Percentiles rank a stretch among this genome's conserved stretches.
These are phyloP conservation scores for Nephrotoma guestfalica DNA, from an alignment of 2,888 invertebrate species.

Conservation along the genomic window DNA sequence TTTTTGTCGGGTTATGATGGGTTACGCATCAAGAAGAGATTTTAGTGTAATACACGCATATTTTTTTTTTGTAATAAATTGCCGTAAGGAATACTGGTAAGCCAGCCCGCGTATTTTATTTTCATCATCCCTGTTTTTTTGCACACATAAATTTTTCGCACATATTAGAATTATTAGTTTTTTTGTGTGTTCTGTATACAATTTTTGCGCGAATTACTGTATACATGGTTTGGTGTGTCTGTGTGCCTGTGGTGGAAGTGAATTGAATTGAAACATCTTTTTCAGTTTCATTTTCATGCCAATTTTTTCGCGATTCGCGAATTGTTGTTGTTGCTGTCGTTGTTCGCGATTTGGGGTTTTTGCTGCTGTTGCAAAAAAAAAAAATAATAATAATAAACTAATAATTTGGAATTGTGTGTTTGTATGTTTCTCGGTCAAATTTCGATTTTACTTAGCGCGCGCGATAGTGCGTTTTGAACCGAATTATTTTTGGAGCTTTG, in stretches of 20 bases:
- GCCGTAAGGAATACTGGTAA: too few relatives aligned
- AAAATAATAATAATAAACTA: neutral
- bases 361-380: neutral
- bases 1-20: too few relatives aligned
- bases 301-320: neutral
- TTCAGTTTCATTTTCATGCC: neutral
- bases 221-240: too few relatives aligned
- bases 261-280: neutral
- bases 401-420: neutral
- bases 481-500: neutral
- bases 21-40: too few relatives aligned
- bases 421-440: neutral
- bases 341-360: neutral
- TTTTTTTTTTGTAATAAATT: too few relatives aligned
- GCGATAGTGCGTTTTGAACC: neutral
- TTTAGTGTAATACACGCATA: too few relatives aligned
- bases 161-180: neutral
- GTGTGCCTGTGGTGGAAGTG: neutral
- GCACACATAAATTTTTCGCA: neutral
- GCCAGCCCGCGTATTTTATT: neutral
- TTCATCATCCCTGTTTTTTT: neutral
- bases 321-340: neutral
- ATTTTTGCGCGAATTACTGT: neutral
- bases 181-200: neutral
- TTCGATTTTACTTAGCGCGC: neutral